Conservation (phyloP, 2,888 invertebrate genomes). For the Apodemia mormo region DNA sequence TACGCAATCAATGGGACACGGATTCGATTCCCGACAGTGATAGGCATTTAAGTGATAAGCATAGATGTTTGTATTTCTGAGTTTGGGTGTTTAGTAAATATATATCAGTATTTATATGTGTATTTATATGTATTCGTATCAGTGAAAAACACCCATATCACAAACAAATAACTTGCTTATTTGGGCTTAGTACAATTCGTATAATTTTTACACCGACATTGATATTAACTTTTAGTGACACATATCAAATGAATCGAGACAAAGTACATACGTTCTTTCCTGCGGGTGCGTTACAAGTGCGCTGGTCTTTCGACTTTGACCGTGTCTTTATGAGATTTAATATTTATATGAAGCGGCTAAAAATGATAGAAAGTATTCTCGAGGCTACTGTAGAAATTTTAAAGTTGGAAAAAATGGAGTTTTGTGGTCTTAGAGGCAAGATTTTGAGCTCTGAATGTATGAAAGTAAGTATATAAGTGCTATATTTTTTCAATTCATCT, state of each 20-base stretch:
- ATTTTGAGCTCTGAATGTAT: slow-evolving; percentile 78
- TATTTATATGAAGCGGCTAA: slow-evolving; percentile 83
- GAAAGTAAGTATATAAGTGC: slow-evolving; percentile 48
- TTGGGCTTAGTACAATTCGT: too few relatives aligned
- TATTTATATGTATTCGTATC: too few relatives aligned
- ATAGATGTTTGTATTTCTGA: too few relatives aligned
- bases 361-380: slow-evolving; percentile 86
- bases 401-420: slow-evolving; percentile 92
- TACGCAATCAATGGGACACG: too few relatives aligned
- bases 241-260: slow-evolving; percentile 77
- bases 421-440: slow-evolving; percentile 86
- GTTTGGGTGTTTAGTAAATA: too few relatives aligned
- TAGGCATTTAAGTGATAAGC: too few relatives aligned
- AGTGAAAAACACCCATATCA: too few relatives aligned
- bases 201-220: too few relatives aligned
- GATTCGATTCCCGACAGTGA: too few relatives aligned
- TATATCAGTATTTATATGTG: too few relatives aligned
- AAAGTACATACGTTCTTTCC: slow-evolving; percentile 80
- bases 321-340: slow-evolving; percentile 86
- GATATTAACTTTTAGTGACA: slow-evolving; percentile 53
- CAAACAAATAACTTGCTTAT: too few relatives aligned
- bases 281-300: slow-evolving; percentile 80
- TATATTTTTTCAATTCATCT: too few relatives aligned
- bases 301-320: slow-evolving; percentile 89
- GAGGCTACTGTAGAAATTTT: slow-evolving; percentile 90